phyloP scores from a whole-genome alignment of 2,113 vertebrate genomes.

The Nycticryphes semicollaris region DNA sequence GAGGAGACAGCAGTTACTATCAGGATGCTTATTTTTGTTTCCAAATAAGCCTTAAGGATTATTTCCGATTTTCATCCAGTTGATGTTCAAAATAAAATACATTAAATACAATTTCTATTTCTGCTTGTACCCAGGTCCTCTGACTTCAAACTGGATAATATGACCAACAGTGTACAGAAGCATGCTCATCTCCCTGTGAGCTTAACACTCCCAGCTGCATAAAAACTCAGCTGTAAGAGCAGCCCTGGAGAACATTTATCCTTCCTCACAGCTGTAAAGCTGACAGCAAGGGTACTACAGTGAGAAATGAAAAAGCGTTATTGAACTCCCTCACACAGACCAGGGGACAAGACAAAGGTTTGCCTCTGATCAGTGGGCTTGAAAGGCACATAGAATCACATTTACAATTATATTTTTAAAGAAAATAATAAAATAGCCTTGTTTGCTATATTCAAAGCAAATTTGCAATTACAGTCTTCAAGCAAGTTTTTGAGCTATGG shows the following conservation, averaged over 20 bases:
- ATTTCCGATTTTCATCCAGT: background rate
- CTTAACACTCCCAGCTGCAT: background rate
- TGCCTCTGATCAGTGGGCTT: background rate
- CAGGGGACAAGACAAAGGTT: background rate
- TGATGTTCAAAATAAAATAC: background rate
- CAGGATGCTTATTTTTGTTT: background rate
- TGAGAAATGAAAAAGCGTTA: background rate
- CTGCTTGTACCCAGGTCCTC: background rate
- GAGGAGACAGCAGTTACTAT: background rate
- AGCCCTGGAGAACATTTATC: background rate
- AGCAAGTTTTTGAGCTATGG: background rate
- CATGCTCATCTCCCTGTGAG: background rate
- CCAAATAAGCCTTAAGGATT: background rate
- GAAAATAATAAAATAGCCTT: background rate
- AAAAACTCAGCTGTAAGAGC: background rate
- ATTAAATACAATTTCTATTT: background rate
- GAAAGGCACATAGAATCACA: background rate
- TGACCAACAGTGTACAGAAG: background rate
- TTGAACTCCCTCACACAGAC: background rate
- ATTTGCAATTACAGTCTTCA: background rate
- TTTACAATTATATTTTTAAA: background rate
- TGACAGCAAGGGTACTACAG: background rate
- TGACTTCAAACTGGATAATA: background rate
- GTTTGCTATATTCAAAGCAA: background rate
- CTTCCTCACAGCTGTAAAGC: background rate